Percentiles rank a stretch among this genome's conserved stretches.
Evolutionary conservation across 2,888 invertebrate species (phyloP).

Genomic region (Campaea margaritaria): DNA sequence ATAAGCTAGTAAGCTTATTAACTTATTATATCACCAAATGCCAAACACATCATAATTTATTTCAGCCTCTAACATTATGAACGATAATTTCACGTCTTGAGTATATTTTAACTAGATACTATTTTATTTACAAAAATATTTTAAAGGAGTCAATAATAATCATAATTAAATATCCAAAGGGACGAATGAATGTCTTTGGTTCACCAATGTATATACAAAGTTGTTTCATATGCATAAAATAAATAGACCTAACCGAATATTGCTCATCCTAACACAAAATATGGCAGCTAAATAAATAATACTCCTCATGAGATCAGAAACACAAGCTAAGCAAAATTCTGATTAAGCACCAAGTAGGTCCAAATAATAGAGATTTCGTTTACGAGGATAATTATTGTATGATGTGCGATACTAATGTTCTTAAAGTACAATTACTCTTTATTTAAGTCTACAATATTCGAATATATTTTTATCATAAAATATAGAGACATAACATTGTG

Average conservation of each 20-base stretch:
- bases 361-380: conserved; percentile 43
- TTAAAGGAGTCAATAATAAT: conserved; percentile 53
- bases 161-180: conserved; percentile 66
- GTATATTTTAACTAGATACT: conserved; percentile 53
- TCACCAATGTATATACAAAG: conserved; percentile 75
- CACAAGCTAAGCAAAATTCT: conserved; percentile 69
- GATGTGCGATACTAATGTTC: conserved; percentile 25
- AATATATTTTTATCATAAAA: conserved; percentile 76
- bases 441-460: conserved; percentile 58
- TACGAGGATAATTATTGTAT: conserved; percentile 18
- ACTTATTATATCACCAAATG: conserved; percentile 56
- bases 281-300: conserved; percentile 85
- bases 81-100: conserved; percentile 63
- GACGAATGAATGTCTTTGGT: conserved; percentile 78
- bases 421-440: conserved; percentile 13
- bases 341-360: conserved; percentile 70
- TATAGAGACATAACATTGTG: conserved; percentile 84
- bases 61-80: conserved; percentile 59
- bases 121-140: conserved; percentile 58
- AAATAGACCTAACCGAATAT: conserved; percentile 71
- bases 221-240: conserved; percentile 58
- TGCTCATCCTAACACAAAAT: conserved; percentile 72
- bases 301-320: conserved; percentile 84
- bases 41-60: conserved; percentile 56
- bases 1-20: conserved; percentile 36